Percentiles rank a stretch among this genome's conserved stretches.
Evolutionary conservation across 2,888 invertebrate species (phyloP).

Genomic region (Entomobrya multifasciata): DNA sequence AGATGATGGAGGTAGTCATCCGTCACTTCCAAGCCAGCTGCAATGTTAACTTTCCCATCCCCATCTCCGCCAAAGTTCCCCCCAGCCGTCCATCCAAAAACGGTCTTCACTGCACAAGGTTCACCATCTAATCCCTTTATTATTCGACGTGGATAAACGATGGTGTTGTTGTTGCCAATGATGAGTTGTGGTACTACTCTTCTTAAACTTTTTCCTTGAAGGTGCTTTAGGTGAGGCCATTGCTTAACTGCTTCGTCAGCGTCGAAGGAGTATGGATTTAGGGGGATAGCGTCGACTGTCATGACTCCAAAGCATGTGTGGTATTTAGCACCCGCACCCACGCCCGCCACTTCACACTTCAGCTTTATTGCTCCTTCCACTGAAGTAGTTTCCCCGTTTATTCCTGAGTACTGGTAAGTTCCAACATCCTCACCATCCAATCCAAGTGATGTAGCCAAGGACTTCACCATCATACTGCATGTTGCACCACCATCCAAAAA

Average conservation of each 20-base stretch:
- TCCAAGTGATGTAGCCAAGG: background rate
- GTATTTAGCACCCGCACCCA: background rate
- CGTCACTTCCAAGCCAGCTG: background rate
- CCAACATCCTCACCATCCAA: background rate
- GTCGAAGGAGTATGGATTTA: background rate
- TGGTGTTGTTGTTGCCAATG: slow-evolving; percentile 21
- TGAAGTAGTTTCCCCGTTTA: background rate
- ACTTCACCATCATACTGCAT: background rate
- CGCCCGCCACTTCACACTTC: background rate
- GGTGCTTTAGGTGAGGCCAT: background rate
- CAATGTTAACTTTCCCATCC: background rate
- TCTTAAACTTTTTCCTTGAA: background rate
- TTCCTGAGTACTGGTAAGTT: background rate
- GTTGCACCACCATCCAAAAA: background rate
- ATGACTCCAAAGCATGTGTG: background rate
- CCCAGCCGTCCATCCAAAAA: background rate
- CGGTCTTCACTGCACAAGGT: background rate
- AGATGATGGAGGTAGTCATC: background rate
- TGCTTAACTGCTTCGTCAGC: background rate
- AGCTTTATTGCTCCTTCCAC: background rate
- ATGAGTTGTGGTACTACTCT: background rate
- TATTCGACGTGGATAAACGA: background rate
- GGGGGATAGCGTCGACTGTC: background rate
- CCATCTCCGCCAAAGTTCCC: background rate
- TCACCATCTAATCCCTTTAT: background rate